Base-by-base conservation (phyloP, 2,888 invertebrate species). In the Druceiella hillmani region DNA sequence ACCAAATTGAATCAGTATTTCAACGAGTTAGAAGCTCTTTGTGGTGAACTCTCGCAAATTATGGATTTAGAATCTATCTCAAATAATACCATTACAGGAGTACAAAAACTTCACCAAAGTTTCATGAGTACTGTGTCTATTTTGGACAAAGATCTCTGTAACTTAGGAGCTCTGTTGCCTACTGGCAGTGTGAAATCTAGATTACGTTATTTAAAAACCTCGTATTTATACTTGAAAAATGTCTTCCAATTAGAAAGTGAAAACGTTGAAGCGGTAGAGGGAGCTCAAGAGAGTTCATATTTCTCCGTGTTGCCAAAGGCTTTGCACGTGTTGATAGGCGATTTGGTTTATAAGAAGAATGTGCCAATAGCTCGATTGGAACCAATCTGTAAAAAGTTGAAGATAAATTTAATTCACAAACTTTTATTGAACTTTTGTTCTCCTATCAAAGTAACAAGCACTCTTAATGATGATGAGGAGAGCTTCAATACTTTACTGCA, bases 351-450 rank as follows among this genome's bases (percentile, higher is more conserved):
- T 51, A 75, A 79, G 41, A 73, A 78, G 49, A 73, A 80, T 40
- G 62, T 82, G 36, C 77, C 82, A 3, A 81, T 85, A 0, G 65
- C 78, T 2, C 75, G 78, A 51, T 75, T 87, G 38, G 87, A 87
- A 54, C 63, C 72, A 1, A 74, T 82, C 50, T 83, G 85, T 41
- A 72, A 74, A 17, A 79, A 79, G 48, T 58, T 87, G 11, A 82
- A 83, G 55, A 73, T 87, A 2, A 84, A 87, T 66, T 68, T 86
- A 35, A 76, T 83, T 32, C 83, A 86, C 49, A 82, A 83, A 48
- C 75, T 87, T 7, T 76, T 83, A 3, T 61, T 81, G 3, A 85
- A 82, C 57, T 82, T 82, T 52, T 85, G 84, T 47, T 84, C 86
- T 0, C 77, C 75, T 5, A 72, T 82, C 14, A 63, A 59, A 44